A percentile compares a stretch with the other conserved stretches of the same genome.
Conservation (phyloP, 2,888 invertebrate genomes). For the Azorinus chamasolen region DNA sequence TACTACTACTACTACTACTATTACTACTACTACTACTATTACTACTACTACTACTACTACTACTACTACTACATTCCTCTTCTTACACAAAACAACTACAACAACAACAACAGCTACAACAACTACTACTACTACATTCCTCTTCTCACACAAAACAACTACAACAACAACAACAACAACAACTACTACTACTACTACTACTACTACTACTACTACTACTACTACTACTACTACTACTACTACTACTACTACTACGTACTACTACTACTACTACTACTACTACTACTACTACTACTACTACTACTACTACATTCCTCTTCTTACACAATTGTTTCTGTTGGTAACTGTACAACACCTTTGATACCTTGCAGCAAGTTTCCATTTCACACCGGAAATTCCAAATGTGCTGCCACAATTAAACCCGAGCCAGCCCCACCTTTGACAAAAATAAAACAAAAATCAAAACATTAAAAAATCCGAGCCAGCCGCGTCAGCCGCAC, state of each 20-base stretch:
- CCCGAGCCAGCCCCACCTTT: constrained; percentile 96
- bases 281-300: too few relatives aligned
- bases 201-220: constrained; percentile 43
- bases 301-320: too few relatives aligned
- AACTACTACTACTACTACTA: constrained; percentile 42
- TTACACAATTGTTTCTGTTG: too few relatives aligned
- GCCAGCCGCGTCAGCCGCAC: background rate
- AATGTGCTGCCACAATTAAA: constrained; percentile 94
- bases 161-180: constrained; percentile 33
- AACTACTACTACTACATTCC: too few relatives aligned
- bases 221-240: constrained; percentile 38
- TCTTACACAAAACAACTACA: too few relatives aligned
- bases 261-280: constrained; percentile 28
- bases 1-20: constrained; percentile 30
- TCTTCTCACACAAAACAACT: too few relatives aligned
- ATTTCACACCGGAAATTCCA: constrained; percentile 93
- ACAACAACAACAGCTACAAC: too few relatives aligned
- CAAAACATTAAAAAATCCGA: background rate
- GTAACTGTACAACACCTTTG: constrained; percentile 8
- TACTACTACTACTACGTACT: too few relatives aligned
- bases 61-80: too few relatives aligned
- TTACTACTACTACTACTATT: too few relatives aligned
- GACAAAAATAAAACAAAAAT: constrained; percentile 7
- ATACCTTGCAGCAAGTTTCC: constrained; percentile 92
- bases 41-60: too few relatives aligned